Evolutionary conservation across 1,140 invertebrate genomes (phyloP).

Genomic region (Spodoptera litura): DNA sequence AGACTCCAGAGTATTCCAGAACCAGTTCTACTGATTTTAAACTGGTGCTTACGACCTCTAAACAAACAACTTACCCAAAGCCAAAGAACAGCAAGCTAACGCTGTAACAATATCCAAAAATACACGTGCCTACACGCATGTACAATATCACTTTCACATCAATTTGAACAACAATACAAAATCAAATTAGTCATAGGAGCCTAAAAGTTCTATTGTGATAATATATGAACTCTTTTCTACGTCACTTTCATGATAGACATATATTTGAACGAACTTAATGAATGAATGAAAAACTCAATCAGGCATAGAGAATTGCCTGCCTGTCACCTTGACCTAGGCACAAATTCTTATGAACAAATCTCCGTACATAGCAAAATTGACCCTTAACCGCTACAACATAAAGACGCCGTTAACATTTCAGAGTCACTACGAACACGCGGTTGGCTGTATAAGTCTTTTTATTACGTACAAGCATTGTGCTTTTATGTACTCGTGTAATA

Average conservation of each 20-base stretch:
- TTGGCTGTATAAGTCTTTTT: conserved; percentile 1
- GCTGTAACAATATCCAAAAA: no score
- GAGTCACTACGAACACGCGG: not conserved
- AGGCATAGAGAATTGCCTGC: conserved; percentile 9
- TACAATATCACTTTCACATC: not conserved
- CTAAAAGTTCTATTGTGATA: not conserved
- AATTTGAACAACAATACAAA: not conserved
- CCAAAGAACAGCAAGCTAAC: no score
- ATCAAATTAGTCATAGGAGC: not conserved
- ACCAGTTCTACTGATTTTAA: no score
- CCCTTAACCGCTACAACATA: no score
- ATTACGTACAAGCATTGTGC: conserved; percentile 15
- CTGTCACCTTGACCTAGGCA: conserved; percentile 41
- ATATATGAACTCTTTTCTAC: not conserved
- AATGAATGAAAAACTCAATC: conserved; percentile 12
- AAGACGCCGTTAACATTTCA: no score
- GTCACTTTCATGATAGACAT: conserved; percentile 10
- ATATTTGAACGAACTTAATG: conserved; percentile 19
- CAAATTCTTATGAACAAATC: not conserved
- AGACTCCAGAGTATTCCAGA: no score
- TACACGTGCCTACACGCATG: no score
- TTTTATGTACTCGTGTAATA: conserved; percentile 2
- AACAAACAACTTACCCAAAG: no score
- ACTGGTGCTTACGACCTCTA: no score
- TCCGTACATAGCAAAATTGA: no score